Percentiles rank a stretch among this genome's conserved stretches.
Evolutionary conservation across 2,888 invertebrate genomes (phyloP).

Genomic region (Dorcus hopei): DNA sequence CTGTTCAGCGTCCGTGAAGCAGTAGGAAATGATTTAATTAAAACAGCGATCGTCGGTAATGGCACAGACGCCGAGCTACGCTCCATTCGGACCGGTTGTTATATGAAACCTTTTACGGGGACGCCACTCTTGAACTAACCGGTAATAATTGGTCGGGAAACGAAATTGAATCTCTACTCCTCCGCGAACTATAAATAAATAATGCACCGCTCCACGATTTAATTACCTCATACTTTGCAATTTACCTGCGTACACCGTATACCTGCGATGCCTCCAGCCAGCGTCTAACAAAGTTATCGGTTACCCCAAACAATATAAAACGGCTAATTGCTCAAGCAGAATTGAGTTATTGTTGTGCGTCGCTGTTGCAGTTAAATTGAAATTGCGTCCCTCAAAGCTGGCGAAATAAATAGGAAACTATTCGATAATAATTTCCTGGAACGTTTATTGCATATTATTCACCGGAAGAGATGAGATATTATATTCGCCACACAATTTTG

Average conservation of each 20-base stretch:
- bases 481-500: background rate
- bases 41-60: constrained; percentile 32
- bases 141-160: constrained; percentile 21
- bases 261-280: background rate
- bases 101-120: constrained; percentile 26
- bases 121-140: constrained; percentile 29
- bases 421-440: background rate
- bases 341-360: constrained; percentile 1
- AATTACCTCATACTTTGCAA: background rate
- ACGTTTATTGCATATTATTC: background rate
- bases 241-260: background rate
- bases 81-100: constrained; percentile 17
- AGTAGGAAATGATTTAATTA: constrained; percentile 35
- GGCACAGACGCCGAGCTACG: constrained; percentile 24
- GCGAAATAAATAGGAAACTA: background rate
- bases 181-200: constrained; percentile 19
- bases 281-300: background rate
- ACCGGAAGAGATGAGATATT: background rate
- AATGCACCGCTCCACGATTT: constrained; percentile 4
- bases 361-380: background rate
- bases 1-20: constrained; percentile 24
- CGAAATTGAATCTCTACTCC: constrained; percentile 22
- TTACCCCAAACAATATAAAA: background rate
- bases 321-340: background rate
- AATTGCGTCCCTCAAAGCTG: background rate